A percentile compares a stretch with the other conserved stretches of the same genome.
Conservation (phyloP, 2,797 vertebrate species). For the Brachymystax lenok region DNA sequence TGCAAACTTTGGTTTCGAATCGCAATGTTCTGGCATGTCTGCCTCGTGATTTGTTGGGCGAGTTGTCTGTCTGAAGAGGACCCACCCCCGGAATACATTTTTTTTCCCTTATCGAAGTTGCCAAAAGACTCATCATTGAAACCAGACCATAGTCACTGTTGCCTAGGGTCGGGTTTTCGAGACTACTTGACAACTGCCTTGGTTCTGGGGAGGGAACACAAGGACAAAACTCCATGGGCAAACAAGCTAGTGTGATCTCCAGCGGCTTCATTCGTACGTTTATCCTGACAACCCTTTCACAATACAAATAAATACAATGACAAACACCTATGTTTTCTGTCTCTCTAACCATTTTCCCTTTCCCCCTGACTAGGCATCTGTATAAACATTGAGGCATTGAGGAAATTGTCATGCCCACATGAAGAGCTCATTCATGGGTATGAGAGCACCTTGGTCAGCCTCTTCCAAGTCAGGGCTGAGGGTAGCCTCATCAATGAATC, state of each 20-base stretch:
- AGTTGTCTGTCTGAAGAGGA: too few relatives aligned
- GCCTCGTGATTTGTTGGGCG: too few relatives aligned
- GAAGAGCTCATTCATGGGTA: constrained; percentile 32
- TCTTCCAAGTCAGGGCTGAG: constrained; percentile 1
- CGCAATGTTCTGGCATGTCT: too few relatives aligned
- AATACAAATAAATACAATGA: constrained; percentile 25
- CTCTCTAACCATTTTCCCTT: constrained; percentile 31
- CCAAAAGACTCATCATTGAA: too few relatives aligned
- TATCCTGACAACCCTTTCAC: constrained; percentile 27
- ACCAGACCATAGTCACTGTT: too few relatives aligned
- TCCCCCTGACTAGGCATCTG: constrained; percentile 70
- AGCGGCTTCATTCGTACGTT: constrained; percentile 12
- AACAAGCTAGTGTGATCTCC: constrained; percentile 35
- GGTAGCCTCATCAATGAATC: constrained; percentile 11
- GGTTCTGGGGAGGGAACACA: constrained; percentile 25
- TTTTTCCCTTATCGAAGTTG: too few relatives aligned
- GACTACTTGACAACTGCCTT: constrained; percentile 17
- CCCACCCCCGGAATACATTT: too few relatives aligned
- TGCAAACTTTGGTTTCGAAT: too few relatives aligned
- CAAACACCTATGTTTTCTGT: constrained; percentile 19
- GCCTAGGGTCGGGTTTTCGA: too few relatives aligned
- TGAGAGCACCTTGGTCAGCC: constrained; percentile 22
- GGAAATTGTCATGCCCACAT: constrained; percentile 34
- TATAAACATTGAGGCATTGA: constrained; percentile 63
- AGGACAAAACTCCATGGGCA: constrained; percentile 39